Evolutionary conservation across 2,888 invertebrate genomes (phyloP), one percentile per base, ranked within the genome.

Genomic region (Calephelis perditalis): DNA sequence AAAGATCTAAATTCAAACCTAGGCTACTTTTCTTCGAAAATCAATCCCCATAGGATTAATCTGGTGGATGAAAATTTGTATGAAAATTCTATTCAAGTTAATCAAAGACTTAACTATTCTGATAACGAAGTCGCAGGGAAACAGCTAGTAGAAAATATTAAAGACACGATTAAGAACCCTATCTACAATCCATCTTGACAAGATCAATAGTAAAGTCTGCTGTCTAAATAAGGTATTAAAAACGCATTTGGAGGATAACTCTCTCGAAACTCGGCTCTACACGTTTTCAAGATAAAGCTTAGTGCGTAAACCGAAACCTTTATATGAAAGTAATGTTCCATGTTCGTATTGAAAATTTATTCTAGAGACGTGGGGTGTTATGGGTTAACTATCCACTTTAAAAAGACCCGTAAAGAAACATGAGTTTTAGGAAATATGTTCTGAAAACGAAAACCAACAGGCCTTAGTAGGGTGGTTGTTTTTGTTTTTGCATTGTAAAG

Each of bases 341-440:
- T 79, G 76, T 75, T 70, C 72, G 82, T 85, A 87, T 89, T 86
- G 88, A 86, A 89, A 87, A 89, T 89, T 88, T 89, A 89, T 89
- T 86, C 86, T 81, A 80, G 86, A 82, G 84, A 86, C 83, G 80
- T 73, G 73, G 76, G 79, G 35, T 73, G 79, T 77, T 78, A 83
- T 84, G 82, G 86, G 52, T 52, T 52, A 35, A 52, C 52, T 35
- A 15, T 35, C 52, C 52, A 52, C 11, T 52, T 35, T 52, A 35
- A 35, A 35, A 11, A 52, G 52, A 52, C 10, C 52, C 26, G 6
- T 40, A 40, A 40, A 40, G 7, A 40, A 8, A 40, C 8, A 40
- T 52, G 35, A 15, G 10, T 35, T 52, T 10, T 35, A 52, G 26
- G 11, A 35, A 35, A 52, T 11, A 35, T 52, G 10, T 52, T 52